Percentiles rank a stretch among this genome's conserved stretches.
phyloP scores from a whole-genome alignment of 2,113 vertebrate species.

The Anolis sagrei region DNA sequence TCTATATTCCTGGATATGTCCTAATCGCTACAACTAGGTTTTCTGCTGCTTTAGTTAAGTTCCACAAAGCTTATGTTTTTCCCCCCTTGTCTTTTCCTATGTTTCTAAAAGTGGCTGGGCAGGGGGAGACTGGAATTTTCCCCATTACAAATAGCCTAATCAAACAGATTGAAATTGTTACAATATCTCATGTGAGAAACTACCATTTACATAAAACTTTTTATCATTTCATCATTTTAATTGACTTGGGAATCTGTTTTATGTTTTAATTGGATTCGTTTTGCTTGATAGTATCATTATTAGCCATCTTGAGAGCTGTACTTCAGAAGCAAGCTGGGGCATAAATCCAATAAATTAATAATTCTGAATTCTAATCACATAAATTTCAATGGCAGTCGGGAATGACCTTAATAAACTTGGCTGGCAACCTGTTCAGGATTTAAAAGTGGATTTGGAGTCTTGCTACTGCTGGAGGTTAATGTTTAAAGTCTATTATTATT shows the following conservation, averaged over 20 bases:
- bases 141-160: too few species aligned
- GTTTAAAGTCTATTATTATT: too few species aligned
- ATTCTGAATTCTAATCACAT: background rate
- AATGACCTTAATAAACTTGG: background rate
- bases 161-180: background rate
- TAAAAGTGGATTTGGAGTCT: too few species aligned
- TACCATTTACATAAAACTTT: background rate
- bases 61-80: background rate
- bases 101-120: background rate
- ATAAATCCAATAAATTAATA: too few species aligned
- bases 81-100: background rate
- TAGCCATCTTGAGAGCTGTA: too few species aligned
- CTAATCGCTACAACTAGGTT: background rate
- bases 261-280: too few species aligned
- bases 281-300: too few species aligned
- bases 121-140: background rate
- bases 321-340: too few species aligned
- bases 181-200: background rate
- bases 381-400: background rate
- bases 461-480: too few species aligned
- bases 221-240: too few species aligned
- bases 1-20: background rate
- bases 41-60: constrained; percentile 5
- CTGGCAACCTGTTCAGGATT: too few species aligned
- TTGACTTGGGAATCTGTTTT: too few species aligned